Evolutionary conservation across 2,797 vertebrate species (phyloP), one percentile per base, ranked within the genome.

Genomic region (Lutjanus argentimaculatus): DNA sequence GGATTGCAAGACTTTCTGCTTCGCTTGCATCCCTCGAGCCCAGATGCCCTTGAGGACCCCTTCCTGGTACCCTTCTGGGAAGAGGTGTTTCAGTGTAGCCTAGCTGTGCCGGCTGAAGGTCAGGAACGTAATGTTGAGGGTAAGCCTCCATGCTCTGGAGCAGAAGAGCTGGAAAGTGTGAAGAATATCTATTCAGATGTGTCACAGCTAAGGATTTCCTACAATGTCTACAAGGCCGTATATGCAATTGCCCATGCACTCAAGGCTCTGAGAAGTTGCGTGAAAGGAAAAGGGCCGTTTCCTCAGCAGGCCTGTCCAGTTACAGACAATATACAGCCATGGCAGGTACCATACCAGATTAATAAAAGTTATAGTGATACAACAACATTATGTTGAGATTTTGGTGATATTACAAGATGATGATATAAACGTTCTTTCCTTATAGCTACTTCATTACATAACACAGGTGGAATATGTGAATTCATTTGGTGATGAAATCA

Each of bases 161-260:
- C 82, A n/a, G 95, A 97, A 75, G 79, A 94, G 10, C 81, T 97
- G 16, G 36, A 67, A 7, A 94, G 12, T 22, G 85, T 94, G 19
- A 77, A 69, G 6, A 96, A 95, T 87, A 95, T 96, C 61, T 96
- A 96, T 85, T 94, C 95, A n/a, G 96, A 96, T 81, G 96, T 96
- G 21, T 95, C 96, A 36, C 95, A 96, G 82, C 89, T 97, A 12
- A 95, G 96, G 84, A 96, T 96, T 86, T 96, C 96, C 8, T 96
- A 96, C 83, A 96, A 96, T 53, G 95, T 96, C 46, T 96, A 97
- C 72, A 97, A 96, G 65, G 95, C 95, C 3, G 95, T 96, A 40
- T 96, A 96, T 45, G 91, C 95, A 3, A 88, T 95, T 58, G 95
- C 66, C 11, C 84, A 95, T 77, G 92, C 96, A 56, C 80, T 96